phyloP scores from a whole-genome alignment of 2,888 invertebrate species.

The Podotricha telesiphe region DNA sequence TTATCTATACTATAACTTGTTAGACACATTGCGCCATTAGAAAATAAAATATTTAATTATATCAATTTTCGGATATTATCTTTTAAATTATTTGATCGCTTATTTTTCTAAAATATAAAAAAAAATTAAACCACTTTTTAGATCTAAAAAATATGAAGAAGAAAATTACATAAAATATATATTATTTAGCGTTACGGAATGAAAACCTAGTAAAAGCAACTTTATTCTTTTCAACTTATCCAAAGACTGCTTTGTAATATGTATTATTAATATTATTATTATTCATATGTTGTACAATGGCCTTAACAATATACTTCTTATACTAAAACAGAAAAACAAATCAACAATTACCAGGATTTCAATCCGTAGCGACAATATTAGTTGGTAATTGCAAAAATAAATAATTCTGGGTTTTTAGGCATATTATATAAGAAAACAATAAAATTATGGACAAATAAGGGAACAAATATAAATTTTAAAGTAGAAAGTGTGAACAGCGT shows the following conservation, averaged over 20 bases:
- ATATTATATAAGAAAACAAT: neutral
- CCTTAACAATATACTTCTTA: slow-evolving; percentile 11
- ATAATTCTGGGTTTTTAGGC: neutral
- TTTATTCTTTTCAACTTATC: slow-evolving; percentile 6
- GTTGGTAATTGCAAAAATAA: neutral
- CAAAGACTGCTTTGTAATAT: neutral
- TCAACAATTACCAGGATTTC: slow-evolving; percentile 2
- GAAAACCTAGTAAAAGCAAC: slow-evolving; percentile 10
- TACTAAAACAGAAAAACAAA: slow-evolving; percentile 9
- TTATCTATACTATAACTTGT: too few relatives aligned
- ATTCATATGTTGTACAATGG: slow-evolving; percentile 18
- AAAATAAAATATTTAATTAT: too few relatives aligned
- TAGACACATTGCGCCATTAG: too few relatives aligned
- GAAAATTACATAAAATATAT: neutral
- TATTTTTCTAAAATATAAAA: too few relatives aligned
- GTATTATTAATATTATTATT: slow-evolving; percentile 16
- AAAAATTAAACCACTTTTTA: neutral
- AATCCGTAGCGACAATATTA: neutral
- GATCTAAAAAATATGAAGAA: neutral
- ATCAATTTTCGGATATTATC: too few relatives aligned
- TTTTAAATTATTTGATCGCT: too few relatives aligned
- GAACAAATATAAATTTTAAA: neutral
- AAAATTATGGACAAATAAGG: neutral
- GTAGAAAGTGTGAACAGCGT: neutral
- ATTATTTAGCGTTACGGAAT: neutral